Evolutionary conservation across 2,113 vertebrate genomes (phyloP), one percentile per base, ranked within the genome.

Genomic region (Coryphaenoides rupestris): DNA sequence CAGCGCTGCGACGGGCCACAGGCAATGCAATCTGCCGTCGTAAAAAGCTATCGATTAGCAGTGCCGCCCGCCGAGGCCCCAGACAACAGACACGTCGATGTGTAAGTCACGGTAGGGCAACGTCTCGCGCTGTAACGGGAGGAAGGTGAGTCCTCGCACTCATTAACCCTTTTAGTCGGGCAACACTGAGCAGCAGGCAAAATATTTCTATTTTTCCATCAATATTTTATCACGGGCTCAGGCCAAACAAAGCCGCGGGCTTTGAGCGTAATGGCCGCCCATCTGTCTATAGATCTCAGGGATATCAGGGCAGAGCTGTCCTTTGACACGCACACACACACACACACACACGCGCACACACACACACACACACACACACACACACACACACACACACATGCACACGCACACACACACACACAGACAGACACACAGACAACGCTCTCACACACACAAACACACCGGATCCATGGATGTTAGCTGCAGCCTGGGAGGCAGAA

Each of bases 191-290:
- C 85, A 89, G 82, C 68, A 84, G 89, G 87, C 91, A 89, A 91
- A 92, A 92, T 91, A 92, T 90, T 91, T 90, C 83, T 88, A 90
- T 90, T 88, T 91, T 90, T 90, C 70, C 87, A 92, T 92, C 89
- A 92, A 92, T 92, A 91, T 91, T 92, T 92, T 79, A 92, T 90
- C 89, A 89, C 89, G 19, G 52, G 76, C 83, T 80, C 63, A 81
- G 84, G 80, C 84, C 81, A 88, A 92, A 90, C 90, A 90, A 84
- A 87, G 86, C 85, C 83, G 66, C 69, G 71, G 82, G 85, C 85
- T 89, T 83, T 77, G 85, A 70, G 67, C 69, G 60, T 92, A 90
- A 92, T 91, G 89, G 88, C 79, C 78, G 59, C 68, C 90, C 91
- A 92, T 92, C 89, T 91, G 91, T 90, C 86, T 87, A 86, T 86